Conservation (phyloP, 2,888 invertebrate genomes). For the Lasioglossum zephyrum region DNA sequence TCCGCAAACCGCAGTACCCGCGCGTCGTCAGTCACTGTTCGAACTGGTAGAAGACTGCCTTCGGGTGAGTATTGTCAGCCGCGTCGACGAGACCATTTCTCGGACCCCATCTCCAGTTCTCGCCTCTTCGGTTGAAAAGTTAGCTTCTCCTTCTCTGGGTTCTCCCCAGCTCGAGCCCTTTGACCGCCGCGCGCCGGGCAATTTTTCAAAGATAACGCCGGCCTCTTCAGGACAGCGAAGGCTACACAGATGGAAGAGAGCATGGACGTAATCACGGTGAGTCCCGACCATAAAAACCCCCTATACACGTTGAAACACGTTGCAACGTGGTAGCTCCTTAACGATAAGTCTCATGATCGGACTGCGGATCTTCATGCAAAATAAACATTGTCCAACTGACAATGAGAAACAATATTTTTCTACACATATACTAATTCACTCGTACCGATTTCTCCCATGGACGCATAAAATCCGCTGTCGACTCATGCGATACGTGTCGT, state of each 20-base stretch:
- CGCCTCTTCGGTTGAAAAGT: neutral
- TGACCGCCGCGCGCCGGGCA: neutral
- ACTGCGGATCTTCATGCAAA: neutral
- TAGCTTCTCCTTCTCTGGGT: neutral
- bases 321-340: neutral
- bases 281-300: conserved; percentile 13
- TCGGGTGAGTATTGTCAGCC: too few species aligned
- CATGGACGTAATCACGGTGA: conserved; percentile 49
- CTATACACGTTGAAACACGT: neutral
- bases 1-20: conserved; percentile 60
- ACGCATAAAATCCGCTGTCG: too few species aligned
- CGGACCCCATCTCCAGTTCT: neutral
- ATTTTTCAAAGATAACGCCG: neutral
- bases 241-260: conserved; percentile 47
- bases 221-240: neutral
- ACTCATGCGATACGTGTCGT: too few species aligned
- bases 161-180: neutral
- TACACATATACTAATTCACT: too few species aligned
- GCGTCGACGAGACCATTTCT: conserved; percentile 9
- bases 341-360: neutral
- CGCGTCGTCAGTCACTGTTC: conserved; percentile 42
- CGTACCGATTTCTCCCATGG: too few species aligned
- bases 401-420: too few species aligned
- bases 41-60: conserved; percentile 30
- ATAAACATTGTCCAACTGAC: too few species aligned